Percentiles rank a stretch among this genome's conserved stretches.
Evolutionary conservation across 2,888 invertebrate genomes (phyloP).

Genomic region (Sarcophaga caerulescens): DNA sequence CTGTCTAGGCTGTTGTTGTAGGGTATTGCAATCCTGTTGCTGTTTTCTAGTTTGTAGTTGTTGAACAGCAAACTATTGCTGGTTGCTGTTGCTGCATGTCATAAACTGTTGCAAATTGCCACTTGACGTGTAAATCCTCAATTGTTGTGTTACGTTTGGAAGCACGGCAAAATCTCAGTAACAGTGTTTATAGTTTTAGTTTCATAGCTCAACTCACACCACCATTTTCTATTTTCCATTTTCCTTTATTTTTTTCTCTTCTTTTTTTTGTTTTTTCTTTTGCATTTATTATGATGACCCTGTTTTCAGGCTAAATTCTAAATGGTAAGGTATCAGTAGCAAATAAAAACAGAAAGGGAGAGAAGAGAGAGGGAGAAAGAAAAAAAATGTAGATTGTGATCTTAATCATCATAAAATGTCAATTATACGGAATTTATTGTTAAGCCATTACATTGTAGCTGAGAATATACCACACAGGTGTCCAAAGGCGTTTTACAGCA

Average conservation of each 20-base stretch:
- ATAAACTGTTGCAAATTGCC: slow-evolving; percentile 60
- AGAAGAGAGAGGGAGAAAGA: not conserved
- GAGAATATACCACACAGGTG: not conserved
- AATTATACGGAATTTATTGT: slow-evolving; percentile 46
- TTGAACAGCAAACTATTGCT: slow-evolving; percentile 20
- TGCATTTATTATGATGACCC: slow-evolving; percentile 19
- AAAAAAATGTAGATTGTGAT: slow-evolving; percentile 13
- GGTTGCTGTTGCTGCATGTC: not conserved
- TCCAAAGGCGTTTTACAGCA: not conserved
- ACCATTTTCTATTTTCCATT: not conserved
- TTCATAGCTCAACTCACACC: not conserved
- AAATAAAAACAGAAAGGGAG: not conserved
- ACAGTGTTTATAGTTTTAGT: slow-evolving; percentile 28
- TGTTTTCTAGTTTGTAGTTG: not conserved
- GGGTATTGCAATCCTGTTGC: not conserved
- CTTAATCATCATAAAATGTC: slow-evolving; percentile 48
- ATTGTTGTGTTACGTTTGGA: slow-evolving; percentile 36
- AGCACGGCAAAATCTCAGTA: slow-evolving; percentile 47
- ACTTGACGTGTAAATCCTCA: slow-evolving; percentile 61
- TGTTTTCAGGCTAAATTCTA: not conserved
- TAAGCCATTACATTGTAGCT: not conserved
- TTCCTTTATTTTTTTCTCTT: slow-evolving; percentile 12
- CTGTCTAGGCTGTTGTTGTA: not conserved
- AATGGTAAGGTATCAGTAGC: not conserved
- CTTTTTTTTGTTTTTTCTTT: not conserved